Conservation (phyloP, 2,113 vertebrate genomes). For the Psilopogon haemacephalus region DNA sequence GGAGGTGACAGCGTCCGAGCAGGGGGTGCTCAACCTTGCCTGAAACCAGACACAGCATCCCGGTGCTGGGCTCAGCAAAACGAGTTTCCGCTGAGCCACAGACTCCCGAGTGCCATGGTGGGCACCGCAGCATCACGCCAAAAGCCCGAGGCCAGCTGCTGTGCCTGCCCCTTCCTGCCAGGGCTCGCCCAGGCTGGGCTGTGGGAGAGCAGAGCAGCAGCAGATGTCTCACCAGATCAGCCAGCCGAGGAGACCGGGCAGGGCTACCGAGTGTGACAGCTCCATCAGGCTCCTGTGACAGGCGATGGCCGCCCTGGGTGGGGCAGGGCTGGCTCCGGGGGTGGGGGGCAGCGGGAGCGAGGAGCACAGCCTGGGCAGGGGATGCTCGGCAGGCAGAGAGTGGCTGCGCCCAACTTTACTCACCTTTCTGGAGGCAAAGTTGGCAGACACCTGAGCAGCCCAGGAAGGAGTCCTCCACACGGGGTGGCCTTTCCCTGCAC, state of each 20-base stretch:
- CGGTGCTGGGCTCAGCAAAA: constrained; percentile 18
- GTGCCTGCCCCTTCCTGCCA: rapidly evolving
- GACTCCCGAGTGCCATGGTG: background rate
- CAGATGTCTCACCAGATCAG: background rate
- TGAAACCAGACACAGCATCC: background rate
- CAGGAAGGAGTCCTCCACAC: background rate
- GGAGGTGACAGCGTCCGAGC: constrained; percentile 2
- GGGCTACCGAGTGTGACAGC: constrained; percentile 22
- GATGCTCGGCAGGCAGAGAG: background rate
- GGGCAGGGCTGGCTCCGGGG: background rate
- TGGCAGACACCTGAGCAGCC: background rate
- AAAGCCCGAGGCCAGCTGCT: background rate
- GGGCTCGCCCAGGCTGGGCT: rapidly evolving
- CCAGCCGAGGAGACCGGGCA: background rate
- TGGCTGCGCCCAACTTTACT: background rate
- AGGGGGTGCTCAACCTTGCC: background rate
- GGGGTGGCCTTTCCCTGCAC: rapidly evolving
- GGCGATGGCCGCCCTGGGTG: rapidly evolving
- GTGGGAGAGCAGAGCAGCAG: background rate
- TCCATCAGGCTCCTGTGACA: constrained; percentile 19
- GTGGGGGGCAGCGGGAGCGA: rapidly evolving
- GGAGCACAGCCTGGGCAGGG: background rate
- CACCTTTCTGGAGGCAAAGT: background rate
- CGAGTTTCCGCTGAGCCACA: background rate
- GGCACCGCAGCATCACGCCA: background rate